phyloP scores from a whole-genome alignment of 2,888 invertebrate genomes.

The Malthinus flaveolus region DNA sequence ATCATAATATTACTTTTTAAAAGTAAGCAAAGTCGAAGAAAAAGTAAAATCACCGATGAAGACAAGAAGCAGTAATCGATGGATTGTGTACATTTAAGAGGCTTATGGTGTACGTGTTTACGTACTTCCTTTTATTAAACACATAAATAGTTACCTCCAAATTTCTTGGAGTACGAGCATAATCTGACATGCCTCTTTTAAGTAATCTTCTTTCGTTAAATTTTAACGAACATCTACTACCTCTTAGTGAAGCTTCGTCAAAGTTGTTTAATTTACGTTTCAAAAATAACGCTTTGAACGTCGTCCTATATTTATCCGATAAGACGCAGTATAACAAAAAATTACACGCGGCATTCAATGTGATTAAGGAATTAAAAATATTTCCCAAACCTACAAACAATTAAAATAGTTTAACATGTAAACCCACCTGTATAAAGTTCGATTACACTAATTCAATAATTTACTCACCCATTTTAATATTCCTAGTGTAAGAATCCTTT shows the following conservation, averaged over 20 bases:
- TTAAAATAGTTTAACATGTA: neutral
- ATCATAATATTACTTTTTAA: too few species aligned
- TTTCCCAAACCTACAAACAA: slow-evolving; percentile 63
- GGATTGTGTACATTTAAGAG: slow-evolving; percentile 20
- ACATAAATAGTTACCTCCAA: slow-evolving; percentile 55
- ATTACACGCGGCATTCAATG: slow-evolving; percentile 75
- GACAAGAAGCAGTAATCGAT: neutral
- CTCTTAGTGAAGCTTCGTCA: slow-evolving; percentile 42
- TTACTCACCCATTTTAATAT: slow-evolving; percentile 46
- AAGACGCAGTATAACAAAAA: slow-evolving; percentile 78
- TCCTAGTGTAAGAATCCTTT: slow-evolving; percentile 35
- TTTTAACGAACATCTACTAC: slow-evolving; percentile 8
- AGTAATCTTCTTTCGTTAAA: slow-evolving; percentile 17
- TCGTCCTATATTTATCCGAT: slow-evolving; percentile 72
- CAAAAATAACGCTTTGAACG: slow-evolving; percentile 52
- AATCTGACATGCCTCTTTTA: slow-evolving; percentile 35
- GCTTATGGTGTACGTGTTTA: slow-evolving; percentile 48
- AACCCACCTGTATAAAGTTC: too few species aligned
- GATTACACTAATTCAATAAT: neutral
- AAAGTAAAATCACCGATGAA: slow-evolving; percentile 3
- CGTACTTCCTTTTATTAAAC: slow-evolving; percentile 51
- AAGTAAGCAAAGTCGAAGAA: neutral
- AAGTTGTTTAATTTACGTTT: slow-evolving; percentile 40
- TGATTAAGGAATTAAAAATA: slow-evolving; percentile 70
- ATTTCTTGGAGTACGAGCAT: slow-evolving; percentile 50